phyloP scores from a whole-genome alignment of 2,888 invertebrate species.

The Macaria liturata region DNA sequence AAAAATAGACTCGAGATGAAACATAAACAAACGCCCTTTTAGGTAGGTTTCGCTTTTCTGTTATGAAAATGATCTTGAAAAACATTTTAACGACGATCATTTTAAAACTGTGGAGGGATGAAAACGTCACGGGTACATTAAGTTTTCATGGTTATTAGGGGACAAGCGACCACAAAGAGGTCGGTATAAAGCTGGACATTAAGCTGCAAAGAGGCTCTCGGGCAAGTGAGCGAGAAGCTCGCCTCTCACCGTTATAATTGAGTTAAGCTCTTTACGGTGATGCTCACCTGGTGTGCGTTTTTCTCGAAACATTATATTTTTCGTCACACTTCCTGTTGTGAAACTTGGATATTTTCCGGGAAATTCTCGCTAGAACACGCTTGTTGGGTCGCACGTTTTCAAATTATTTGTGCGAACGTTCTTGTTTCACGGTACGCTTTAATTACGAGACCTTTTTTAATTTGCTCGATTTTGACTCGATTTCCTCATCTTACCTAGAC shows the following conservation, averaged over 20 bases:
- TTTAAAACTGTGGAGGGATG: conserved; percentile 19
- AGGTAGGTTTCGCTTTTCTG: conserved; percentile 22
- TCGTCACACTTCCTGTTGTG: conserved; percentile 20
- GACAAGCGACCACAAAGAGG: conserved; percentile 35
- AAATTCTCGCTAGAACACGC: conserved; percentile 2
- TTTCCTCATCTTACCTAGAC: too few relatives aligned
- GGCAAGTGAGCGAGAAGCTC: conserved; percentile 50
- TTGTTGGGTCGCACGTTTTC: conserved; percentile 9
- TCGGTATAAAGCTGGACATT: conserved; percentile 39
- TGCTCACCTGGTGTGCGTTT: conserved; percentile 46
- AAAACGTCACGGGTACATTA: conserved; percentile 28
- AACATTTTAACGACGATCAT: conserved; percentile 17
- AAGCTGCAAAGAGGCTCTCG: conserved; percentile 48
- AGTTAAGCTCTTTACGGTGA: conserved; percentile 57
- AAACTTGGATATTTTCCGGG: conserved; percentile 14
- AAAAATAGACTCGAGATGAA: conserved; percentile 14
- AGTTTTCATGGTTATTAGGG: conserved; percentile 36
- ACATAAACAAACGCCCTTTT: conserved; percentile 16
- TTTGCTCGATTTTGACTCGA: too few relatives aligned
- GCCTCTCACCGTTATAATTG: conserved; percentile 51
- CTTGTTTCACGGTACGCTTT: not conserved
- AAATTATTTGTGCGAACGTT: conserved; percentile 10
- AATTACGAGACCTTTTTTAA: too few relatives aligned
- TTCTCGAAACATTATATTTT: conserved; percentile 18
- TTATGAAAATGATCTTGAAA: conserved; percentile 21